These are phyloP conservation scores for Mastacembelus armatus DNA, from an alignment of 2,797 vertebrate genomes.

Conservation along the genomic window DNA sequence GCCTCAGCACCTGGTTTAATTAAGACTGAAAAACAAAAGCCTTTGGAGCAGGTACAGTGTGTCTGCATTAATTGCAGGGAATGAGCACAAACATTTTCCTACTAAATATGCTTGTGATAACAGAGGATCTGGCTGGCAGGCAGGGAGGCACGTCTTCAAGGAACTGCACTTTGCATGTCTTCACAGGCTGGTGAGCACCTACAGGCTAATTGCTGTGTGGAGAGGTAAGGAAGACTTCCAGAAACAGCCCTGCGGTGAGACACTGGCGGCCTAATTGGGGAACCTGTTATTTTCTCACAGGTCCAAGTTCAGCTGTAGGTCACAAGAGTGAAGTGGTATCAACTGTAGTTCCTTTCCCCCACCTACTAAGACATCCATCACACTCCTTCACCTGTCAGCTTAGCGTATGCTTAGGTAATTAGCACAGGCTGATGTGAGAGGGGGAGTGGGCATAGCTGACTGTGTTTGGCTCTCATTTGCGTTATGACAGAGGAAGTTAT, in stretches of 20 bases:
- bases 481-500: conserved; percentile 81
- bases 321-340: conserved; percentile 67
- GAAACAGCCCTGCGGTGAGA: conserved; percentile 70
- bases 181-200: conserved; percentile 69
- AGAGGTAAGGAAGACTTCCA: conserved; percentile 63
- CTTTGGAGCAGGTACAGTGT: conserved; percentile 16
- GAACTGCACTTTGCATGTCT: conserved; percentile 66
- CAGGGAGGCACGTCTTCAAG: conserved; percentile 46
- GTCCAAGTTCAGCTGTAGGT: conserved; percentile 81
- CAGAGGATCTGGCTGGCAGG: conserved; percentile 45
- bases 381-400: conserved; percentile 82
- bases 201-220: conserved; percentile 78
- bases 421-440: conserved; percentile 48
- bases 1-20: conserved; percentile 38
- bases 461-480: conserved; percentile 58
- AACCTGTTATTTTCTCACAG: conserved; percentile 81
- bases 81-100: conserved; percentile 50
- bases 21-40: conserved; percentile 30
- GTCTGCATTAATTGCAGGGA: conserved; percentile 53
- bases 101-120: conserved; percentile 52
- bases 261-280: conserved; percentile 73
- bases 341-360: conserved; percentile 24
- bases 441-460: conserved; percentile 44
- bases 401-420: conserved; percentile 71
- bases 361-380: conserved; percentile 64